Evolutionary conservation across 37 sponge, comb jelly and placozoan genomes (phyloP).

Genomic region (Lycopodina hypogea): DNA sequence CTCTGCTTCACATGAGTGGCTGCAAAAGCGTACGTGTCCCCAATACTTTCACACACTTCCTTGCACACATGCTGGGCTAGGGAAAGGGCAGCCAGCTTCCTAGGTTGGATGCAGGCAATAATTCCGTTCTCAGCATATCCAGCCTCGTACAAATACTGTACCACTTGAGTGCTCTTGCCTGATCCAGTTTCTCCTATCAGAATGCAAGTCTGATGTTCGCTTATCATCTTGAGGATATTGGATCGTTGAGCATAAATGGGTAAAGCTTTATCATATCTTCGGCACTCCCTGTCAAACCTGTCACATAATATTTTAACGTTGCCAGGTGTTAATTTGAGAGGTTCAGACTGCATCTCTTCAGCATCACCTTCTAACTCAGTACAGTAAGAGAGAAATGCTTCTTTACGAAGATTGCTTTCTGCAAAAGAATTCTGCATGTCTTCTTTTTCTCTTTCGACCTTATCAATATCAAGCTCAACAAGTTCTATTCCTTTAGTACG

Average conservation of each 20-base stretch:
- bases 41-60: slow-evolving; percentile 53
- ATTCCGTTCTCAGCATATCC: slow-evolving; percentile 47
- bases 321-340: not conserved
- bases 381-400: not conserved
- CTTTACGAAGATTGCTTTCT: slow-evolving; percentile 5
- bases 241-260: slow-evolving; percentile 53
- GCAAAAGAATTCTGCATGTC: not conserved
- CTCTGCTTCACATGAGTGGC: slow-evolving; percentile 34
- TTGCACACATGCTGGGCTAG: slow-evolving; percentile 73
- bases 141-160: slow-evolving; percentile 84
- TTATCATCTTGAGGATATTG: slow-evolving; percentile 40
- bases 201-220: slow-evolving; percentile 48
- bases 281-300: slow-evolving; percentile 38
- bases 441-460: not conserved
- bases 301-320: not conserved
- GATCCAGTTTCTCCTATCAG: slow-evolving; percentile 89
- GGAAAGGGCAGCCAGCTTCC: slow-evolving; percentile 80
- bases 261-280: slow-evolving; percentile 30
- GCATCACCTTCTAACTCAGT: not conserved
- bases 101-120: slow-evolving; percentile 79
- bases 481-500: not conserved
- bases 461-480: not conserved
- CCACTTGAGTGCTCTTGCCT: slow-evolving; percentile 90
- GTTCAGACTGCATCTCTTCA: not conserved
- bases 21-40: slow-evolving; percentile 51